Evolutionary conservation across 2,888 invertebrate genomes (phyloP), one percentile per base, ranked within the genome.

Genomic region (Cantharis nigra): DNA sequence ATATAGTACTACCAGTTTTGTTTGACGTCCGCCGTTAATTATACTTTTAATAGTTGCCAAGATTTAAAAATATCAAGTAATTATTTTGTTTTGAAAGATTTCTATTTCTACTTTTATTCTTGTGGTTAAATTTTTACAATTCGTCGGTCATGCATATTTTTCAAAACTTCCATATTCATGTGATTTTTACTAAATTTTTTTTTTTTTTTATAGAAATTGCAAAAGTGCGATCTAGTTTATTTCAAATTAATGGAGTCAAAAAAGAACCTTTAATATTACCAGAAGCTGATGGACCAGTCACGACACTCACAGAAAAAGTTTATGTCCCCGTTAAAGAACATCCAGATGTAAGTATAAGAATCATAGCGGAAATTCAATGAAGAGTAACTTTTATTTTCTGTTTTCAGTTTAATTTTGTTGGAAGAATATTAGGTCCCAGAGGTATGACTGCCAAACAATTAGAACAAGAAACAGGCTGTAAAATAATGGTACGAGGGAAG

Each of bases 371-470:
- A 49, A 49, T 62, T 62, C 1, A 23, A 62, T 71, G 33, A 11
- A 3, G 16, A 33, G 2, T 49, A 18, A 11, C 20, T 11, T 16
- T 49, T 71, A 5, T 72, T 30, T 26, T 72, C 67, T 86, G 83
- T 83, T 95, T 96, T 80, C 94, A 99, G 99, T 99, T 99, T 91
- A 99, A 99, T 92, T 99, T 99, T 90, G 99, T 99, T 86, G 99
- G 99, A 87, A 94, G 99, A 91, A 99, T 99, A 91, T 92, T 99
- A 87, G 99, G 99, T 73, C 99, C 99, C 82, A 93, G 99, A 85
- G 99, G 99, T 84, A 99, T 99, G 99, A 99, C 99, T 83, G 99
- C 99, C 74, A 99, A 99, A 91, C 99, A 99, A 92, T 91, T 99
- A 89, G 99, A 99, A 91, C 98, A 98, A 91, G 99, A 99, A 92